Evolutionary conservation across 2,113 vertebrate species (phyloP).

Genomic region (Probosciger aterrimus): DNA sequence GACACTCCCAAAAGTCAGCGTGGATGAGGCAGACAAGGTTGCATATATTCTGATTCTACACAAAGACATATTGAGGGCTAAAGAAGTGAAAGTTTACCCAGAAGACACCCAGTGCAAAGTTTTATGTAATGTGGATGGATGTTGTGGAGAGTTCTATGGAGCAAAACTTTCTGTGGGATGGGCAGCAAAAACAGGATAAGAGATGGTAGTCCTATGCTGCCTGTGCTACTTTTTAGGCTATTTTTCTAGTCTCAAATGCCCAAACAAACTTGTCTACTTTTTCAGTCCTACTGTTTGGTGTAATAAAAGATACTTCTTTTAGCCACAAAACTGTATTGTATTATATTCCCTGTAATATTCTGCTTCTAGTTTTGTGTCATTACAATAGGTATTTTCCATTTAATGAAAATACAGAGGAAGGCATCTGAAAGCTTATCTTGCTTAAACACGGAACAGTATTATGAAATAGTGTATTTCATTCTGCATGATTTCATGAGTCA

Average conservation of each 20-base stretch:
- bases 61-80: not conserved
- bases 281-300: not conserved
- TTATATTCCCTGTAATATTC: not conserved
- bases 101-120: not conserved
- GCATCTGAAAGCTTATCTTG: not conserved
- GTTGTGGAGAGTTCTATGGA: not conserved
- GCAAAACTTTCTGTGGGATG: not conserved
- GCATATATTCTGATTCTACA: not conserved
- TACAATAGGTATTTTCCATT: not conserved
- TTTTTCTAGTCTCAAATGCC: not conserved
- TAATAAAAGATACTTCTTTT: not conserved
- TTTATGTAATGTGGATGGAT: not conserved
- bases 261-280: not conserved
- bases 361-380: not conserved
- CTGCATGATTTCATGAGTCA: not conserved
- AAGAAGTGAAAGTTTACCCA: not conserved
- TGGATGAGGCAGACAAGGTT: not conserved
- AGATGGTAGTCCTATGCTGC: not conserved
- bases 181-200: not conserved
- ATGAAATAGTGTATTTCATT: not conserved
- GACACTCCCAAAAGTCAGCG: not conserved
- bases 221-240: not conserved
- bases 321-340: not conserved
- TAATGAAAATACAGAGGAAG: not conserved
- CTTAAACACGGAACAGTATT: not conserved